Conservation (phyloP, 2,888 invertebrate species). For the Myopa tessellatipennis region DNA sequence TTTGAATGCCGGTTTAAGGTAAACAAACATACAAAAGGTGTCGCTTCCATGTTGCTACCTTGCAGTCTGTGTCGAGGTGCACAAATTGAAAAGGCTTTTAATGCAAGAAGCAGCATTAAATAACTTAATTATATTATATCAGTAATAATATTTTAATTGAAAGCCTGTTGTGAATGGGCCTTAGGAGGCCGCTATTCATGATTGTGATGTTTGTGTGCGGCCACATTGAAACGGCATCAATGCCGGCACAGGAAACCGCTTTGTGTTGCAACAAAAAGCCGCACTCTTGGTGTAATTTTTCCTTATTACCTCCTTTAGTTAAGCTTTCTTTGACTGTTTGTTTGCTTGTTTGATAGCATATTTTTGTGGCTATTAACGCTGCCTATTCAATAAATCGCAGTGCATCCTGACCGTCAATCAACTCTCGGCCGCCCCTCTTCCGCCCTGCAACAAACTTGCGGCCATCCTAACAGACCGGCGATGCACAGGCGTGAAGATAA, state of each 20-base stretch:
- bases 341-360: background rate
- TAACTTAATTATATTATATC: constrained; percentile 21
- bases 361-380: constrained; percentile 16
- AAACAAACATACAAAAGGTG: constrained; percentile 9
- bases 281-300: constrained; percentile 9
- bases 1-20: background rate
- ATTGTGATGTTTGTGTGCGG: background rate
- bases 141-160: constrained; percentile 20
- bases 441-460: constrained; percentile 13
- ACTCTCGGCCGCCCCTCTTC: background rate
- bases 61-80: background rate
- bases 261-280: background rate
- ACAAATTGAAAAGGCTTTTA: background rate
- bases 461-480: background rate
- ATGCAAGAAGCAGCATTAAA: constrained; percentile 2
- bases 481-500: constrained; percentile 50
- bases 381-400: constrained; percentile 9
- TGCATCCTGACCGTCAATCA: constrained; percentile 22
- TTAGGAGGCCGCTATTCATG: background rate
- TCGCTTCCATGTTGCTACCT: constrained; percentile 16
- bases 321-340: background rate
- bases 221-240: background rate
- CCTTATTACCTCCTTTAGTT: constrained; percentile 10
- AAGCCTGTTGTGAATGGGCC: background rate
- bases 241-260: background rate